Base-by-base conservation (phyloP, 1,140 invertebrate species). In the Acromyrmex charruanus region DNA sequence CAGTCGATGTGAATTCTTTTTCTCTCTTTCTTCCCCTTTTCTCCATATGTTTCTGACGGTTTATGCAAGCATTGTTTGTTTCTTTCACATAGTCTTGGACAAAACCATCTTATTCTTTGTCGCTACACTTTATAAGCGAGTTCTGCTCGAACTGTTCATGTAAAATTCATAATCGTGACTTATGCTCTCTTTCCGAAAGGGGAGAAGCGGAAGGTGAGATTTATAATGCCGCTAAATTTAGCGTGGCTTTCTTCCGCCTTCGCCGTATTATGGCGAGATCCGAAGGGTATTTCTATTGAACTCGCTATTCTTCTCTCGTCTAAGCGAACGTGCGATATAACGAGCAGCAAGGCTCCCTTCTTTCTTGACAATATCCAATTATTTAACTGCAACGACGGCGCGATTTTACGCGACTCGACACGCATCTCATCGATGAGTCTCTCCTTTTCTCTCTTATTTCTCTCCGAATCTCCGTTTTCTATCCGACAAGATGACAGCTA, bases 111-210 rank as follows among this genome's bases (percentile, higher is more conserved):
- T 35, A 35, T n/a, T 61, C 18, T 16, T 74, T 9, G 31, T 28
- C 18, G 14, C 12, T 12, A 28, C 53, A 28, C 35, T 72, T 59
- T 58, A 58, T 49, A 58, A 55, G 10, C 44, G 31, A 39, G 12
- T 18, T 9, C 51, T 31, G 53, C 55, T 82, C 66, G 53, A 65
- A 71, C 53, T 16, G 69, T 84, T 84, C 55, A 74, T 80, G 77
- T 69, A 74, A 84, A 84, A 84, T 84, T 84, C 80, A 84, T 84
- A 84, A 84, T 84, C 80, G 68, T 59, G 68, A 82, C 80, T 84
- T 74, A 25, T 84, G 80, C 80, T 61, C 80, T 74, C 80, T 51
- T 84, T 84, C 80, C 55, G 55, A 39, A 2, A 7, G 31, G n/a
- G n/a, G 9, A n/a, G n/a, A 2, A 72, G 53, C 65, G 44, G 4